These are phyloP conservation scores for Tipula lateralis DNA, from an alignment of 2,888 invertebrate species.

Conservation along the genomic window DNA sequence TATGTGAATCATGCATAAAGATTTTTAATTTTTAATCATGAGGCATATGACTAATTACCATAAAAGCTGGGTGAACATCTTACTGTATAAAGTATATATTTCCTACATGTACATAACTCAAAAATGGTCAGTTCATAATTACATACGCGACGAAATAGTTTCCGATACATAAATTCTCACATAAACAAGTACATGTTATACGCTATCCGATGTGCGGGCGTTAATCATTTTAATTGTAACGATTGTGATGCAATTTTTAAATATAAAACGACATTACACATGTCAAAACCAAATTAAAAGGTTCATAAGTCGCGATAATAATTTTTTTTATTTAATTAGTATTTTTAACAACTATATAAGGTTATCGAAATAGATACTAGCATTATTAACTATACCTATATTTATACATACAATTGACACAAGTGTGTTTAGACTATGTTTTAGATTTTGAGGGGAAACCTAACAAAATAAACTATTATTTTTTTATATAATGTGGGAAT, in stretches of 20 bases:
- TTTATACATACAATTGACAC: neutral
- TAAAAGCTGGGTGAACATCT: too few species aligned
- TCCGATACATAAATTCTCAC: neutral
- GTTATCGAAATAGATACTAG: neutral
- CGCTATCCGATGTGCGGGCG: neutral
- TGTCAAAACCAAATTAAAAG: neutral
- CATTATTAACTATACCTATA: neutral
- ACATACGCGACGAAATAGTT: neutral
- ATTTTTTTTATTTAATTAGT: neutral
- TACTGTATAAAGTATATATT: too few species aligned
- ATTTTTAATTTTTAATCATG: neutral
- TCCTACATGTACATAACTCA: too few species aligned
- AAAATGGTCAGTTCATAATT: too few species aligned
- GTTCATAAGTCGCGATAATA: neutral
- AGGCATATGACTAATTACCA: neutral
- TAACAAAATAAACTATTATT: neutral
- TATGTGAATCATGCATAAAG: neutral
- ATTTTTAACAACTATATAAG: neutral
- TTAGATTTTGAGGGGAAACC: neutral
- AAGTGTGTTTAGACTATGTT: neutral
- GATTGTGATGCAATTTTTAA: neutral
- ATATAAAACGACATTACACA: neutral
- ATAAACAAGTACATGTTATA: neutral
- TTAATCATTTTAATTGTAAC: neutral
- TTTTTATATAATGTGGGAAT: neutral